Evolutionary conservation across 2,113 vertebrate species (phyloP), one percentile per base, ranked within the genome.

Genomic region (Sceloporus tristichus): DNA sequence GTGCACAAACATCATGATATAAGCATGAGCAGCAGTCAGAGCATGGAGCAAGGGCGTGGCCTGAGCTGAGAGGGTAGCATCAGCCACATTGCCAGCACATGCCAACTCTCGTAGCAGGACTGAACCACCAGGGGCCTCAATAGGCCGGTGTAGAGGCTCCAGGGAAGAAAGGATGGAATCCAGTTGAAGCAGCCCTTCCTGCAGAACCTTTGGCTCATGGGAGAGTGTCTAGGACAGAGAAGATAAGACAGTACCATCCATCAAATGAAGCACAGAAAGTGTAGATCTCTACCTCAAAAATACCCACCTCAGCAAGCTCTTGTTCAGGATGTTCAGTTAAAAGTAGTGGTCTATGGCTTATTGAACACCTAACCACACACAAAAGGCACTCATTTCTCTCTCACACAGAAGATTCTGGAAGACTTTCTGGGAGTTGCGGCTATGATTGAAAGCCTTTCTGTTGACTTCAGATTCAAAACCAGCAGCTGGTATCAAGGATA

Each of bases 1-100:
- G 92, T 99, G 98, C 79, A 99, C 98, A 85, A 99, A 99, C 98
- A 99, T 99, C 94, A 99, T 98, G 96, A 99, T 99, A 96, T 99
- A 99, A n/a, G 98, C 98, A 3, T 99, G 98, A 0, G 98, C 98
- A 1, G 98, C 98, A 2, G 98, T 98, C 25, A 99, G 97, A 0
- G 98, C 98, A 87, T 99, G 98, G 13, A 99, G 96, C 75, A 99
- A 96, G 4, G 98, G 98, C 3, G 98, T 99, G 82, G 98, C 98
- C 82, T 98, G 98, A 38, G 98, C 98, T 0, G 98, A 99, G n/a
- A 99, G 95, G 0, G 98, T 98, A 88, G 98, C 98, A 14, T 99
- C 98, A 0, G 98, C 96, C 82, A 98, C 98, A 62, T 98, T 98
- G 66, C 98, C 98, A 0, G 98, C 98, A 3, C 96, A 98, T 9